phyloP scores from a whole-genome alignment of 23 tunicate species.

The Phallusia fumigata region DNA sequence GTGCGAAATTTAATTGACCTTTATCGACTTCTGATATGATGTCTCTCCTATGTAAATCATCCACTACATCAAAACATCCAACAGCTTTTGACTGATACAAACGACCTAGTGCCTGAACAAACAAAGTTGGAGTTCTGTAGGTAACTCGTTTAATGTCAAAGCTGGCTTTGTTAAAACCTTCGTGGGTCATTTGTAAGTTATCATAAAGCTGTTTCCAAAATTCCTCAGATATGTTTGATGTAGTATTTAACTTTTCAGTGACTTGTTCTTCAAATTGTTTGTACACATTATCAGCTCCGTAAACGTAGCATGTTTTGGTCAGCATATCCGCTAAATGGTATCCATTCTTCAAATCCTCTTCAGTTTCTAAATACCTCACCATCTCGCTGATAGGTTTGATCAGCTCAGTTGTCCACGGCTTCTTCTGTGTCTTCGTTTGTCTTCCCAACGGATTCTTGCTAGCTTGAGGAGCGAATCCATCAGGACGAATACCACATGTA shows the following conservation, averaged over 20 bases:
- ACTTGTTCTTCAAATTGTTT: background rate
- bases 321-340: no score
- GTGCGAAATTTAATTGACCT: background rate
- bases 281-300: conserved; percentile 7
- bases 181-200: no score
- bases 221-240: background rate
- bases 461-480: no score
- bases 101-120: background rate
- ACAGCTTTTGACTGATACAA: background rate
- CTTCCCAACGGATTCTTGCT: no score
- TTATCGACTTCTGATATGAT: background rate
- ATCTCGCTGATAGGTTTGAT: no score
- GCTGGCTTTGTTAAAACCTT: no score
- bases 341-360: no score
- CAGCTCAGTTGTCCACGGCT: no score
- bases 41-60: background rate
- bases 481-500: no score
- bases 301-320: conserved; percentile 31
- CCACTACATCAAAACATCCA: background rate
- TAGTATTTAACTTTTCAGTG: background rate
- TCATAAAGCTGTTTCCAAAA: background rate
- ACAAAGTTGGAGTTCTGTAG: conserved; percentile 3
- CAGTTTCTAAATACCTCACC: no score
- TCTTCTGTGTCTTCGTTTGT: no score
- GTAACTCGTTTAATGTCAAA: no score